These are phyloP conservation scores for Siphamia tubifer DNA, from an alignment of 2,113 vertebrate genomes.

Conservation along the genomic window DNA sequence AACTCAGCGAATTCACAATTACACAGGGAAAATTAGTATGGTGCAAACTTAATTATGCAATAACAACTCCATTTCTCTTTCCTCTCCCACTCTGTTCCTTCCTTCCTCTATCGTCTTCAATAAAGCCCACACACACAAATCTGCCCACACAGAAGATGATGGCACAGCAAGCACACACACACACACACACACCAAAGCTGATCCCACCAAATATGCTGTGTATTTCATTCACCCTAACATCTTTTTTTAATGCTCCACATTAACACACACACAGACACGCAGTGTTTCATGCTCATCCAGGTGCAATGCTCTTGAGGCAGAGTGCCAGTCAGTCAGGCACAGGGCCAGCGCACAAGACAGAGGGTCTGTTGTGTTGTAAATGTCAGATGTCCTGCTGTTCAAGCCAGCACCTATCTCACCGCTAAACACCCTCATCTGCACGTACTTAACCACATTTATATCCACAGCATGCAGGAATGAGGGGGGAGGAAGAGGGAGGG, in stretches of 20 bases:
- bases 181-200: background rate
- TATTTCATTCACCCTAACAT: no score
- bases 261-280: background rate
- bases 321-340: conserved; percentile 43
- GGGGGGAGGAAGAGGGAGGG: background rate
- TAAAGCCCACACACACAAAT: conserved; percentile 3
- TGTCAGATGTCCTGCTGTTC: conserved; percentile 66
- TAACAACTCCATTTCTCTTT: conserved; percentile 1
- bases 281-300: conserved; percentile 31
- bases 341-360: conserved; percentile 56
- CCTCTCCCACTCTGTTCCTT: background rate
- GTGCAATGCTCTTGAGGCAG: conserved; percentile 53
- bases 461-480: background rate
- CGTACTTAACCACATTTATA: conserved; percentile 48
- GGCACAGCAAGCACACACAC: conserved; percentile 4
- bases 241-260: background rate
- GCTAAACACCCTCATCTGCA: conserved; percentile 48
- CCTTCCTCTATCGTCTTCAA: background rate
- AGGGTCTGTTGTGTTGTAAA: conserved; percentile 64
- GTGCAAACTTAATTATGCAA: conserved; percentile 38
- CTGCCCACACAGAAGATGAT: no score
- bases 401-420: conserved; percentile 46
- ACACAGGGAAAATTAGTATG: conserved; percentile 18
- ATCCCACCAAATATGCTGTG: background rate
- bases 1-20: conserved; percentile 13